phyloP scores from a whole-genome alignment of 1,140 invertebrate species.

The Heliconius nattereri region DNA sequence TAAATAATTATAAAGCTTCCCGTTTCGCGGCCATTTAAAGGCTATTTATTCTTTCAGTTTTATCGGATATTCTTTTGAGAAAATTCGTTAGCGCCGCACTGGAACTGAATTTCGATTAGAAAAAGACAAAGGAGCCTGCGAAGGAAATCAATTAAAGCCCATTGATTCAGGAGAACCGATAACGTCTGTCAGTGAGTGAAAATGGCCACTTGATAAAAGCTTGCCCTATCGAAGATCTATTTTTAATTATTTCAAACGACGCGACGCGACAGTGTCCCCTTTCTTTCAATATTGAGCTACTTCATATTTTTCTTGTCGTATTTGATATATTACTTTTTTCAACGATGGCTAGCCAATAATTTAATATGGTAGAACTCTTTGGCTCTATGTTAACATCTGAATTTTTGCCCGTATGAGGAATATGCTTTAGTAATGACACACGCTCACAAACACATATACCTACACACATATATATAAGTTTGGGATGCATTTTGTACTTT shows the following conservation, averaged over 20 bases:
- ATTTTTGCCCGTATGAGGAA: background rate
- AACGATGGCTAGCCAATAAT: background rate
- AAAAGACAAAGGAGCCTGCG: conserved; percentile 40
- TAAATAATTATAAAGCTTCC: conserved; percentile 42
- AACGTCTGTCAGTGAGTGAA: conserved; percentile 40
- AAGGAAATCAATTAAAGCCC: conserved; percentile 43
- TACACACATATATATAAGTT: no score
- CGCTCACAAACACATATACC: no score
- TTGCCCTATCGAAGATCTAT: conserved; percentile 25
- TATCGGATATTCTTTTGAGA: conserved; percentile 40
- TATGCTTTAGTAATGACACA: no score
- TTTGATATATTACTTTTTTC: background rate
- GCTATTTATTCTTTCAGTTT: conserved; percentile 43
- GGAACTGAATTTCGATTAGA: conserved; percentile 41
- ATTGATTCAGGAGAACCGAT: conserved; percentile 41
- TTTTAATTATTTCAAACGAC: conserved; percentile 39
- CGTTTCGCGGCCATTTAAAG: conserved; percentile 37
- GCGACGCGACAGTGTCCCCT: background rate
- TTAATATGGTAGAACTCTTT: background rate
- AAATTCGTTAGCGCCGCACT: conserved; percentile 39
- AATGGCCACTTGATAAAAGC: conserved; percentile 42
- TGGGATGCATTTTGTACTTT: background rate
- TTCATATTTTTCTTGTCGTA: background rate
- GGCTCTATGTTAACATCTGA: background rate
- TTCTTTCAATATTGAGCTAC: background rate